These are phyloP conservation scores for Resseliella maxima DNA, from an alignment of 2,888 invertebrate genomes.

Conservation along the genomic window DNA sequence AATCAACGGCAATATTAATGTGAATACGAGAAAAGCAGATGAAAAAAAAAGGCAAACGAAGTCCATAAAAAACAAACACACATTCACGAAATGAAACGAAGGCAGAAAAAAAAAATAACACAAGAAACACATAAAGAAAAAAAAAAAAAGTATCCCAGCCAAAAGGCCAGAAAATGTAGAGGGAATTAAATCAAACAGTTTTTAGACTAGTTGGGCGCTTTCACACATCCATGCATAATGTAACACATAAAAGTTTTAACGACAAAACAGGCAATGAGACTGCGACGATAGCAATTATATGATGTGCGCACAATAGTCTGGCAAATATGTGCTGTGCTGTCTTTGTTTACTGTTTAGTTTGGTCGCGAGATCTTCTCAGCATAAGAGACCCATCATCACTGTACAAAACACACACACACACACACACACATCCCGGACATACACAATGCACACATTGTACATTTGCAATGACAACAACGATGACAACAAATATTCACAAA, in stretches of 20 bases:
- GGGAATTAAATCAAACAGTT: background rate
- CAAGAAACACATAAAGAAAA: background rate
- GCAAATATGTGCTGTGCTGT: background rate
- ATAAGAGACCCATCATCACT: background rate
- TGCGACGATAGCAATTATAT: slow-evolving; percentile 42
- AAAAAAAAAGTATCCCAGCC: background rate
- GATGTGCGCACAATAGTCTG: slow-evolving; percentile 18
- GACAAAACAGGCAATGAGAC: slow-evolving; percentile 24
- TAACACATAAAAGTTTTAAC: slow-evolving; percentile 34
- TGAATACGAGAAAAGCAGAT: slow-evolving; percentile 33
- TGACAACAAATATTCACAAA: background rate
- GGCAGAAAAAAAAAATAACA: background rate
- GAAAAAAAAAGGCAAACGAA: slow-evolving; percentile 8
- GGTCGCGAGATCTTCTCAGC: background rate
- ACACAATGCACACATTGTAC: no score
- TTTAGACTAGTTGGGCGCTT: slow-evolving; percentile 53
- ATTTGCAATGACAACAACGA: no score
- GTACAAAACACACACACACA: background rate
- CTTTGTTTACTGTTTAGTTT: background rate
- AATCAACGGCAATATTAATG: slow-evolving; percentile 53
- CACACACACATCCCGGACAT: background rate
- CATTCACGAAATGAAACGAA: slow-evolving; percentile 34
- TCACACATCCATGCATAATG: slow-evolving; percentile 41
- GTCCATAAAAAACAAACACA: slow-evolving; percentile 45
- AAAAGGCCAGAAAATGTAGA: slow-evolving; percentile 29